These are phyloP conservation scores for Crotalus horridus DNA, from an alignment of 2,113 vertebrate genomes.

Conservation along the genomic window DNA sequence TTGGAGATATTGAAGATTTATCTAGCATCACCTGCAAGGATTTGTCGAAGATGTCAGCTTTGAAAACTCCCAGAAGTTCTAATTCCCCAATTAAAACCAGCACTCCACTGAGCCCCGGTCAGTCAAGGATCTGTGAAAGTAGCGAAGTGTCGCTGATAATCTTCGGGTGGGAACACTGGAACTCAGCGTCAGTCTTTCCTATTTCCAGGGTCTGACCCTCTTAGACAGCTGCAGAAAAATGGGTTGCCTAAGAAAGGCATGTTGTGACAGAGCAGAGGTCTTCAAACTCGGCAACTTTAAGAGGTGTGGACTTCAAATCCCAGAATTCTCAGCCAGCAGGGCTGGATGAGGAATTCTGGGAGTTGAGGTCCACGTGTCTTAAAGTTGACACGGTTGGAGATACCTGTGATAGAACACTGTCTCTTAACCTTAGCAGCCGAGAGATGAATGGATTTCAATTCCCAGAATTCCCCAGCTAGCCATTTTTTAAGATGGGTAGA, in stretches of 20 bases:
- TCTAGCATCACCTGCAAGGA: conserved; percentile 66
- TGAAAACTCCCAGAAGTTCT: conserved; percentile 46
- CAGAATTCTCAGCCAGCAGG: not conserved
- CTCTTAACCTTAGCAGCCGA: too few relatives aligned
- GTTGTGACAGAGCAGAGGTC: not conserved
- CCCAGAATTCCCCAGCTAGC: too few relatives aligned
- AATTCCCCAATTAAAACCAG: conserved; percentile 61
- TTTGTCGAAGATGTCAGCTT: conserved; percentile 22
- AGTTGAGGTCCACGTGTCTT: too few relatives aligned
- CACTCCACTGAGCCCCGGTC: conserved; percentile 70
- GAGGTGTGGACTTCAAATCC: not conserved
- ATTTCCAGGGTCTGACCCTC: fast-evolving
- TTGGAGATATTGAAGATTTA: conserved; percentile 72
- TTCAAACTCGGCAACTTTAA: not conserved
- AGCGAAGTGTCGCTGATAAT: not conserved
- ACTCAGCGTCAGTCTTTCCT: not conserved
- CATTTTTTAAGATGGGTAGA: too few relatives aligned
- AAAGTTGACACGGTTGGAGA: too few relatives aligned
- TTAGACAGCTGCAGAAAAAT: not conserved
- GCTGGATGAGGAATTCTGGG: too few relatives aligned
- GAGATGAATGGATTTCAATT: too few relatives aligned
- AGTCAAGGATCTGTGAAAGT: conserved; percentile 1
- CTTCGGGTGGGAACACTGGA: not conserved
- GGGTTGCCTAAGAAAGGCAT: not conserved
- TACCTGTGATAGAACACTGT: too few relatives aligned